Evolutionary conservation across 1,140 invertebrate species (phyloP), one percentile per base, ranked within the genome.

Genomic region (Heliothis subflexa): DNA sequence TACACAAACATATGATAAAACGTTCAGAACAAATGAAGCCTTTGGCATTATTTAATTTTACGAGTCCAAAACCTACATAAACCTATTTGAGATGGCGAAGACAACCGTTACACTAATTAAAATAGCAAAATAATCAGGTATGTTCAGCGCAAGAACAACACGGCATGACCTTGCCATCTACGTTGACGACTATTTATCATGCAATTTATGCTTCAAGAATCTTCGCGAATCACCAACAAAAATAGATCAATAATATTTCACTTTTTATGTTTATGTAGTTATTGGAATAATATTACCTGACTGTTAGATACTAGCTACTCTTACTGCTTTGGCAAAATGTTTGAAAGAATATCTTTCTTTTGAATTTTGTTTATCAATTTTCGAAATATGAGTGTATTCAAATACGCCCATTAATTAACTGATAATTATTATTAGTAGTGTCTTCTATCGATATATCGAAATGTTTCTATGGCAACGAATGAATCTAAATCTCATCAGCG

Each of bases 161-260:
- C 18, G 45, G 18, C 59, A 76, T 62, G 78, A 77, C 83, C 83
- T 84, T 80, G 79, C 81, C 66, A 72, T 79, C 83, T 66, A 82
- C 83, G 75, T 68, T 55, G 57, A 76, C 50, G 54, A 55, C 40
- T 55, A 70, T 66, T 68, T 73, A 76, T 70, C 49, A 75, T 50
- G 18, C 55, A 52, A 66, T 55, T 59, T 70, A 68, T 72, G 47
- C 40, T 81, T 55, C 73, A 70, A 74, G 62, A 62, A 62, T 75
- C 9, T 49, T 50, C 28, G 12, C 45, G 59, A 66, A 55, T 76
- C 74, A 76, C 18, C 16, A 21, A 10, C 47, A 33, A 50, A 75
- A 62, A 75, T 75, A 75, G 57, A 47, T 73, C 18, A 71, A 52
- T 28, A n/a, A 52, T 33, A 54, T 9, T 13, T 3, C n/a, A 33